A percentile compares a stretch with the other conserved stretches of the same genome.
phyloP scores from a whole-genome alignment of 1,140 invertebrate genomes.

The Drosophila nikananu region DNA sequence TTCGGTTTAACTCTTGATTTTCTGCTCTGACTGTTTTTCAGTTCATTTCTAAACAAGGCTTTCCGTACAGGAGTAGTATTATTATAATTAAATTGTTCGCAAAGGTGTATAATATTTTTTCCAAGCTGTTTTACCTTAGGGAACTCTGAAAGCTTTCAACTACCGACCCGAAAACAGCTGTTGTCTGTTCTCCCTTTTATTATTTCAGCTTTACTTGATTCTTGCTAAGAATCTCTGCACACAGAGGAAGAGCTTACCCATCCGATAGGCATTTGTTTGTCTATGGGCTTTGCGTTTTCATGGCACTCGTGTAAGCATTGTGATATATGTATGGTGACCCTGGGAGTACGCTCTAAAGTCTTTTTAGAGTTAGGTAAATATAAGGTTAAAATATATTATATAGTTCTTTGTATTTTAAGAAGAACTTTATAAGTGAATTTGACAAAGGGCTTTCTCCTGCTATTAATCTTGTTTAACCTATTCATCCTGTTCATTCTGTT shows the following conservation, averaged over 20 bases:
- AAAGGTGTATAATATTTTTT: background rate
- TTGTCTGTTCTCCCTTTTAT: background rate
- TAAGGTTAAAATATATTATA: background rate
- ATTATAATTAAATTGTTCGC: too few species aligned
- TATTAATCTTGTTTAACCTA: background rate
- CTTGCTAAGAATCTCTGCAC: background rate
- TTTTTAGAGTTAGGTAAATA: background rate
- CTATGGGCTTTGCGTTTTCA: background rate
- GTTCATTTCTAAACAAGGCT: background rate
- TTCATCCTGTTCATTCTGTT: background rate
- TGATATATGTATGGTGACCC: too few species aligned
- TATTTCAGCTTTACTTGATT: background rate
- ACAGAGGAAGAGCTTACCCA: background rate
- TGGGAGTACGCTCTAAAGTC: too few species aligned
- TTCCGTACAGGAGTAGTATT: too few species aligned
- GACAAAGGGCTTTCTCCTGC: background rate
- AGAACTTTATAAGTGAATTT: background rate
- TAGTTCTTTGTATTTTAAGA: background rate
- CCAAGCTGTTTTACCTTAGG: background rate
- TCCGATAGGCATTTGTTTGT: background rate
- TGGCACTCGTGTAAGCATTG: too few species aligned
- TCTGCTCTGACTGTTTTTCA: conserved; percentile 7
- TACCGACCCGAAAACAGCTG: background rate
- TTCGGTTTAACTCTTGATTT: background rate
- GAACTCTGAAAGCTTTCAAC: background rate